phyloP scores from a whole-genome alignment of 2,888 invertebrate species.

The Ariolimax columbianus region DNA sequence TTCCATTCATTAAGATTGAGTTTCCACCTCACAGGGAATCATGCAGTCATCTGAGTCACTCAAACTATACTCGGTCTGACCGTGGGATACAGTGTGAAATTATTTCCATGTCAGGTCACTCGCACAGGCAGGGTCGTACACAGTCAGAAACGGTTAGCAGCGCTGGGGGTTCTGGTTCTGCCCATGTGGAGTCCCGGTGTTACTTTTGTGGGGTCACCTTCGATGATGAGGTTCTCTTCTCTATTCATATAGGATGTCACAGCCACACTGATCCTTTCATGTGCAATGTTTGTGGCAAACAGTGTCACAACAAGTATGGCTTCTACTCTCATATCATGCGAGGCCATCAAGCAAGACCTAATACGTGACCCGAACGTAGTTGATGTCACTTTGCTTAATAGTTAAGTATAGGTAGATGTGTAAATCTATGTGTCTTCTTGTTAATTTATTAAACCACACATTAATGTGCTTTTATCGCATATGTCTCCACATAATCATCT shows the following conservation, averaged over 20 bases:
- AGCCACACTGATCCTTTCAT: constrained; percentile 76
- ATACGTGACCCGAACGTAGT: constrained; percentile 1
- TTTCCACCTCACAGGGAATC: constrained; percentile 41
- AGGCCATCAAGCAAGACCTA: constrained; percentile 70
- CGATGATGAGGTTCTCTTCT: constrained; percentile 76
- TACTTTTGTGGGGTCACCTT: constrained; percentile 75
- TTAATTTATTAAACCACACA: not conserved
- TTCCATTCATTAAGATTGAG: constrained; percentile 68
- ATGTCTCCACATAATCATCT: not conserved
- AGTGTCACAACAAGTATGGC: constrained; percentile 75
- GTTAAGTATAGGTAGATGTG: not conserved
- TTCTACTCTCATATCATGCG: constrained; percentile 78
- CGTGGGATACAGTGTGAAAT: constrained; percentile 72
- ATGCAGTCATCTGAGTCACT: constrained; percentile 6
- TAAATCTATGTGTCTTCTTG: not conserved
- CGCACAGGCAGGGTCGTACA: constrained; percentile 54
- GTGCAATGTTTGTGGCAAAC: constrained; percentile 77
- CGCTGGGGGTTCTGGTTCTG: constrained; percentile 57
- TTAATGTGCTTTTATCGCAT: not conserved
- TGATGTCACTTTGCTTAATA: not conserved
- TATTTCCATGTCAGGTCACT: constrained; percentile 55
- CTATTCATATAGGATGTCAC: constrained; percentile 78
- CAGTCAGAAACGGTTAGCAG: constrained; percentile 59
- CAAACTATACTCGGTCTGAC: constrained; percentile 54
- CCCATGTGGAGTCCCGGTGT: constrained; percentile 64